Conservation (phyloP, 2,888 invertebrate genomes). For the Drosophila lutescens region DNA sequence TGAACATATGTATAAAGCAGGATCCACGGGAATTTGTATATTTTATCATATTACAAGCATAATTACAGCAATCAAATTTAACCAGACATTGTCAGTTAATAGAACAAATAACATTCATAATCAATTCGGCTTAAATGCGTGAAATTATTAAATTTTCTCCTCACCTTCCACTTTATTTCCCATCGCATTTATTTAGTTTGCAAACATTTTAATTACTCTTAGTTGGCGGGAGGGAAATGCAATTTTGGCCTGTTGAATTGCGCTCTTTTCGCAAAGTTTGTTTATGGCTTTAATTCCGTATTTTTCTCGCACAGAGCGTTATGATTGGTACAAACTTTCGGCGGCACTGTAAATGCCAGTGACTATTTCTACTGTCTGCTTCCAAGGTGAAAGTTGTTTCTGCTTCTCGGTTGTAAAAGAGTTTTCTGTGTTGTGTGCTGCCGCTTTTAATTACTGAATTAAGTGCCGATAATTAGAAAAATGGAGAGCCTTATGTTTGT, state of each 20-base stretch:
- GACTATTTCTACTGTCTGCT: constrained; percentile 10
- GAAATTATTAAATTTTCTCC: constrained; percentile 4
- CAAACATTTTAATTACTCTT: constrained; percentile 74
- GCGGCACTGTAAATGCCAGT: constrained; percentile 18
- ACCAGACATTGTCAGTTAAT: constrained; percentile 14
- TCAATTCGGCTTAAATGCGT: constrained; percentile 20
- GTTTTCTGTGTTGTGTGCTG: constrained; percentile 31
- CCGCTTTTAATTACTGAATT: constrained; percentile 68
- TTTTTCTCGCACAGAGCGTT: constrained; percentile 3
- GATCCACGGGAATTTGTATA: not conserved
- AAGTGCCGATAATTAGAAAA: constrained; percentile 69
- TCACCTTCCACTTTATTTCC: constrained; percentile 48
- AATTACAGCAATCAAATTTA: constrained; percentile 41
- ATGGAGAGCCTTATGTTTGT: constrained; percentile 38
- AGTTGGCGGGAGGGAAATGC: constrained; percentile 2
- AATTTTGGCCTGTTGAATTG: constrained; percentile 1
- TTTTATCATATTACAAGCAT: constrained; percentile 37
- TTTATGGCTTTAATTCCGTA: constrained; percentile 6
- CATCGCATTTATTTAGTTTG: constrained; percentile 62
- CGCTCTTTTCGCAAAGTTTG: constrained; percentile 9
- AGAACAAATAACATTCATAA: constrained; percentile 32
- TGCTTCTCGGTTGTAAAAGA: constrained; percentile 18
- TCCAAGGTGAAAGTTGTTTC: constrained; percentile 27
- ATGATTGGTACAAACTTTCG: constrained; percentile 31
- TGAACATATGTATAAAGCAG: not conserved